Evolutionary conservation across 2,113 vertebrate genomes (phyloP).

Genomic region (Crypturellus undulatus): DNA sequence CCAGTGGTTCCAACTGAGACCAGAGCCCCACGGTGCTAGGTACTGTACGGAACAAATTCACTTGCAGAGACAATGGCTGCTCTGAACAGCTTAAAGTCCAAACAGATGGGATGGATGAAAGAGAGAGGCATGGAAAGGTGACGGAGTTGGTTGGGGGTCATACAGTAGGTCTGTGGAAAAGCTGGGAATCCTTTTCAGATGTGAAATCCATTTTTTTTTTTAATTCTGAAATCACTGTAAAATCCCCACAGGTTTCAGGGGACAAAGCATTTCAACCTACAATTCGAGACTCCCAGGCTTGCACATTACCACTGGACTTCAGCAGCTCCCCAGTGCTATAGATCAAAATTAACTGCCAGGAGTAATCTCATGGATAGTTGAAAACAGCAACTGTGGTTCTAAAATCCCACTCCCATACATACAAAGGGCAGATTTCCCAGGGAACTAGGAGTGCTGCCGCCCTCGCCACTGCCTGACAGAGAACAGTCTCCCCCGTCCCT

Average conservation of each 20-base stretch:
- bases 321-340: background rate
- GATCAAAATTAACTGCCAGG: conserved; percentile 16
- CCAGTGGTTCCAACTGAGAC: conserved; percentile 59
- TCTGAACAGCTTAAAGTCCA: conserved; percentile 27
- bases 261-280: background rate
- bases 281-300: background rate
- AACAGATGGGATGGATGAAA: conserved; percentile 19
- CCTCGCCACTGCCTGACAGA: background rate
- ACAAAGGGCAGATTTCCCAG: conserved; percentile 28
- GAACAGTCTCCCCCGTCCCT: background rate
- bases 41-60: conserved; percentile 57
- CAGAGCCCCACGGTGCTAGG: conserved; percentile 35
- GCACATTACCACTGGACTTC: background rate
- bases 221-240: background rate
- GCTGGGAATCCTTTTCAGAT: background rate
- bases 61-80: conserved; percentile 34
- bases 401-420: background rate
- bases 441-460: background rate
- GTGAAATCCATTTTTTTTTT: background rate
- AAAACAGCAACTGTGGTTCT: conserved; percentile 12
- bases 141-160: conserved; percentile 16
- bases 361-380: background rate
- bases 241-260: background rate
- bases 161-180: background rate
- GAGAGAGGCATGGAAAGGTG: conserved; percentile 17